These are phyloP conservation scores for Acridotheres tristis DNA, from an alignment of 2,797 vertebrate genomes.

Conservation along the genomic window DNA sequence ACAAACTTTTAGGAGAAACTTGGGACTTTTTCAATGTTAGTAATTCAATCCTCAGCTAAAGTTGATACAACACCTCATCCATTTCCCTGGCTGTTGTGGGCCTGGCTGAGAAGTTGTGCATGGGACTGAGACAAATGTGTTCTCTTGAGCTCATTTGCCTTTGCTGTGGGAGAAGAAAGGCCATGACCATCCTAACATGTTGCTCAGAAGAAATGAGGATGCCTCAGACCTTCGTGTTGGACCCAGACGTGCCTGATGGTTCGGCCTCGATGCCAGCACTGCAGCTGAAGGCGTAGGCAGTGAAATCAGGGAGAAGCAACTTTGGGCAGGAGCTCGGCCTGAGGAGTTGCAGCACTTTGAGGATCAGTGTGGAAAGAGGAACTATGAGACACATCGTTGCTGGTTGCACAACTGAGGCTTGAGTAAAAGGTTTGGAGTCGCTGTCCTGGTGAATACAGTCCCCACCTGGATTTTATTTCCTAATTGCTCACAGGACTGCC, in stretches of 20 bases:
- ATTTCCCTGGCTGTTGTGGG: background rate
- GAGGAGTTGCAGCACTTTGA: background rate
- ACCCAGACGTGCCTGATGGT: background rate
- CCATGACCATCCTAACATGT: rapidly evolving
- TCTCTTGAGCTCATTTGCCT: background rate
- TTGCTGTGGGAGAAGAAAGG: background rate
- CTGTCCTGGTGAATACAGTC: background rate
- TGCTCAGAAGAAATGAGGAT: rapidly evolving
- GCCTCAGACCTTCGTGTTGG: rapidly evolving
- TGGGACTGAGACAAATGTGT: rapidly evolving
- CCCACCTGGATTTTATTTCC: background rate
- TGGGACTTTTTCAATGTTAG: background rate
- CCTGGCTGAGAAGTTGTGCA: rapidly evolving
- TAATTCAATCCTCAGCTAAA: background rate
- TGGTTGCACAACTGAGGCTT: background rate
- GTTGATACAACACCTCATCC: background rate
- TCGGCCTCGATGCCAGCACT: background rate
- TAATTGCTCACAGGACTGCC: background rate
- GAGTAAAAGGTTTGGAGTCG: background rate
- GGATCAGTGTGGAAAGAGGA: background rate
- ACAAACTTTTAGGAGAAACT: background rate
- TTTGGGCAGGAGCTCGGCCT: background rate
- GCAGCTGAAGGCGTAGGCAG: background rate
- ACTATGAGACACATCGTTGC: background rate
- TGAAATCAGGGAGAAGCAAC: background rate